Base-by-base conservation (phyloP, 1,140 invertebrate genomes). In the Armadillidium nasatum region DNA sequence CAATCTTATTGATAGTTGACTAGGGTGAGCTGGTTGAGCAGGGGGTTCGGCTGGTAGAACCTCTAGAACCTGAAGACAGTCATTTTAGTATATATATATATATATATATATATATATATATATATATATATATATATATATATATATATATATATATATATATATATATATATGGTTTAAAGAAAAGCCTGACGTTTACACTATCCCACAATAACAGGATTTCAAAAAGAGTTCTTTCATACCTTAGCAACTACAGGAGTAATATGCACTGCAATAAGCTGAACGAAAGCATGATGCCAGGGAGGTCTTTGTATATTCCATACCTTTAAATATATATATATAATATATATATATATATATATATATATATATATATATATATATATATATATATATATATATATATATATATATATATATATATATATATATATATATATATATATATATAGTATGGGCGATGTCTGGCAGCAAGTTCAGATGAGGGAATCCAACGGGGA, bases 221-320 rank as follows among this genome's bases (percentile, higher is more conserved):
- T 3, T 33, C 43, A 0, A 19, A n/a, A 15, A 22, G 89, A 85
- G 3, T 90, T 90, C 80, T 89, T 86, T 9, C 89, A 87, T 7
- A 91, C 85, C 74, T 89, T 88, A 21, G 88, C 85, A 0, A 89
- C 88, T 13, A 91, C 87, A 11, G 90, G 88, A 44, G 87, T 84
- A 44, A 92, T 84, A 0, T 88, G 84, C 0, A 88, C 87, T 3
- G 88, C 87, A 0, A 89, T 84, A 7, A 90, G 86, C 22, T 88
- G 87, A 75, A 92, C 83, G 13, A 92, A 84, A 4, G 90, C 90
- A 75, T 91, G 88, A 71, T 91, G 84, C 91, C 91, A 93, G 0
- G 91, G 87, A 43, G 91, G 90, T 43, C 90, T 86, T 44, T 89
- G 88, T 82, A 91, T 89, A 84, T 91, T 92, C 91, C 91, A 93